These are phyloP conservation scores for Eupithecia dodoneata DNA, from an alignment of 2,888 invertebrate genomes.

Conservation along the genomic window DNA sequence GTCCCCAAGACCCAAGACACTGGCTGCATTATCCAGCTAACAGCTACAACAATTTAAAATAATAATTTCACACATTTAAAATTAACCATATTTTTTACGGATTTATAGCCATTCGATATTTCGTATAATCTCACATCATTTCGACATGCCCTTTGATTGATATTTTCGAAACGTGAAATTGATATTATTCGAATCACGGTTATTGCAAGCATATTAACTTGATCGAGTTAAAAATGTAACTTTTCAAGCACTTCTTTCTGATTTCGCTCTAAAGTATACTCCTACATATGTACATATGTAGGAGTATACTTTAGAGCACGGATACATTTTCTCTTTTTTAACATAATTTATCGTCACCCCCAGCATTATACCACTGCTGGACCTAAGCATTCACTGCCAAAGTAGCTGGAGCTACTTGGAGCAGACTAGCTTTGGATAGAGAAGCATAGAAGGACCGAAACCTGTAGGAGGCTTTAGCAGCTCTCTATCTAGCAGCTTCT, in stretches of 20 bases:
- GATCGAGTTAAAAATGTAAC: background rate
- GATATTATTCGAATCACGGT: background rate
- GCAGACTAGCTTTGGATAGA: no score
- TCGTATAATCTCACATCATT: slow-evolving; percentile 15
- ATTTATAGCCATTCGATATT: background rate
- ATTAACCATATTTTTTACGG: background rate
- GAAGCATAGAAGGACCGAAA: no score
- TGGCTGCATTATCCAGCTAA: background rate
- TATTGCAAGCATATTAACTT: background rate
- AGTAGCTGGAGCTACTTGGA: no score
- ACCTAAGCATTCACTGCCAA: no score
- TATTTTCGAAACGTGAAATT: background rate
- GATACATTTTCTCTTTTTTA: background rate
- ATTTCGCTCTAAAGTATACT: background rate
- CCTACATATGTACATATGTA: no score
- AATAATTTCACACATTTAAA: slow-evolving; percentile 1
- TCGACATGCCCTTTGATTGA: slow-evolving; percentile 12
- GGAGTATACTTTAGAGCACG: no score
- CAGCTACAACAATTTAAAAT: background rate
- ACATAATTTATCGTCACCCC: background rate
- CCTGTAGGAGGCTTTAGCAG: no score
- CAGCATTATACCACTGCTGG: no score
- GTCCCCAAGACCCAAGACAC: background rate
- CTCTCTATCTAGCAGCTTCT: no score
- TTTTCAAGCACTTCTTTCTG: background rate